Percentiles rank a stretch among this genome's conserved stretches.
These are phyloP conservation scores for Drusus annulatus DNA, from an alignment of 1,140 invertebrate species.

Conservation along the genomic window DNA sequence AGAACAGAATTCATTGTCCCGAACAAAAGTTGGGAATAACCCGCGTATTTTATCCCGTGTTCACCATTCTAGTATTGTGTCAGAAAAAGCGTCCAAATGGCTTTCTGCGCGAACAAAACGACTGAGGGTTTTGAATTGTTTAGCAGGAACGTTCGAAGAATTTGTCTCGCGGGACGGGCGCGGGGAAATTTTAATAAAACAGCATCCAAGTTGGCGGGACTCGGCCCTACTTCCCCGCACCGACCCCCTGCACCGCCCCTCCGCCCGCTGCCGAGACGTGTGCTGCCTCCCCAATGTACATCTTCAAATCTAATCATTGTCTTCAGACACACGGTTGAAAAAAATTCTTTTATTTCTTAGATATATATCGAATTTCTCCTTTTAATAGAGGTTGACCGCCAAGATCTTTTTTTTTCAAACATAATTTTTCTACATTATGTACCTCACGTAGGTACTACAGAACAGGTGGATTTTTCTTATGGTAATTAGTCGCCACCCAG, in stretches of 20 bases:
- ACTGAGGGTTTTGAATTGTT: slow-evolving; percentile 45
- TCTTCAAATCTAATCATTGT: slow-evolving; percentile 35
- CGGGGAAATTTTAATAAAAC: slow-evolving; percentile 45
- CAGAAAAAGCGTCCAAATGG: slow-evolving; percentile 35
- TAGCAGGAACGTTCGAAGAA: slow-evolving; percentile 47
- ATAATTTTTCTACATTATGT: too few species aligned
- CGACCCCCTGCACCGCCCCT: neutral
- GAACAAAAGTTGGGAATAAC: slow-evolving; percentile 2
- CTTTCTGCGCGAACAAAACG: slow-evolving; percentile 24
- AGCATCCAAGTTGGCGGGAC: slow-evolving; percentile 34
- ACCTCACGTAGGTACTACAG: too few species aligned
- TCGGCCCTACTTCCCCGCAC: neutral
- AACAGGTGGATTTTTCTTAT: too few species aligned
- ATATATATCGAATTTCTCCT: too few species aligned
- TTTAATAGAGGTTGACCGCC: too few species aligned
- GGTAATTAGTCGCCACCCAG: too few species aligned
- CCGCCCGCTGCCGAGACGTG: slow-evolving; percentile 6
- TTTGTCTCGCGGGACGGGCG: slow-evolving; percentile 44
- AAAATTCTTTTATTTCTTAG: slow-evolving; percentile 4
- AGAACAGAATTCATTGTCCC: slow-evolving; percentile 1
- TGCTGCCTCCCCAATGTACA: slow-evolving; percentile 7
- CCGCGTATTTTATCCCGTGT: slow-evolving; percentile 18
- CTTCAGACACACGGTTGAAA: neutral
- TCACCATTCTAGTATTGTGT: slow-evolving; percentile 25
- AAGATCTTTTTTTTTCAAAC: too few species aligned